Percentiles rank a stretch among this genome's conserved stretches.
These are phyloP conservation scores for Melanerpes aurifrons DNA, from an alignment of 2,113 vertebrate species.

Conservation along the genomic window DNA sequence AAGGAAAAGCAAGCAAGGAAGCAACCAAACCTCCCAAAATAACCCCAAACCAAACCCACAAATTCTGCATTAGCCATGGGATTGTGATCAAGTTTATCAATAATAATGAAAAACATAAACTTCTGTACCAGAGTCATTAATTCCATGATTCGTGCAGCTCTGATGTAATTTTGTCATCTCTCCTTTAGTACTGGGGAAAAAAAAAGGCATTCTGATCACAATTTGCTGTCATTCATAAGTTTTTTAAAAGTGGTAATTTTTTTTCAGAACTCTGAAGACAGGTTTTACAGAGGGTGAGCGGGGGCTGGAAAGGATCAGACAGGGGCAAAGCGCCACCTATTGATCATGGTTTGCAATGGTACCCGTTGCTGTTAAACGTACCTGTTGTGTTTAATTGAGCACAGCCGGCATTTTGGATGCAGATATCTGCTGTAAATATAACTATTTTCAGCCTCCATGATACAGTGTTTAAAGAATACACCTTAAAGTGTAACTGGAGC, in stretches of 20 bases:
- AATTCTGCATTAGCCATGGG: neutral
- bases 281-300: rapidly evolving
- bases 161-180: neutral
- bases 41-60: neutral
- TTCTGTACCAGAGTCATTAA: neutral
- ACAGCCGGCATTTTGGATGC: neutral
- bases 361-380: neutral
- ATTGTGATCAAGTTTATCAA: neutral
- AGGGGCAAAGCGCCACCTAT: slow-evolving; percentile 81
- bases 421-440: rapidly evolving
- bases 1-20: neutral
- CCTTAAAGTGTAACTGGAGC: neutral
- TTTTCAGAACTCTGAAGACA: neutral
- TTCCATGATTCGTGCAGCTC: neutral
- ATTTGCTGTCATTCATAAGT: neutral
- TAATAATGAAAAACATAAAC: neutral
- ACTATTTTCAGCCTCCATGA: neutral
- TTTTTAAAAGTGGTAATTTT: neutral
- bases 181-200: neutral
- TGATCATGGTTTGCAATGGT: neutral
- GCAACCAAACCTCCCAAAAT: too few relatives aligned
- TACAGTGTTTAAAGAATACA: neutral
- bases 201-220: neutral
- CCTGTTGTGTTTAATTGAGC: rapidly evolving
- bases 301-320: neutral